Conservation (phyloP, 64 coral and sea anemone species). For the Porites lutea region DNA sequence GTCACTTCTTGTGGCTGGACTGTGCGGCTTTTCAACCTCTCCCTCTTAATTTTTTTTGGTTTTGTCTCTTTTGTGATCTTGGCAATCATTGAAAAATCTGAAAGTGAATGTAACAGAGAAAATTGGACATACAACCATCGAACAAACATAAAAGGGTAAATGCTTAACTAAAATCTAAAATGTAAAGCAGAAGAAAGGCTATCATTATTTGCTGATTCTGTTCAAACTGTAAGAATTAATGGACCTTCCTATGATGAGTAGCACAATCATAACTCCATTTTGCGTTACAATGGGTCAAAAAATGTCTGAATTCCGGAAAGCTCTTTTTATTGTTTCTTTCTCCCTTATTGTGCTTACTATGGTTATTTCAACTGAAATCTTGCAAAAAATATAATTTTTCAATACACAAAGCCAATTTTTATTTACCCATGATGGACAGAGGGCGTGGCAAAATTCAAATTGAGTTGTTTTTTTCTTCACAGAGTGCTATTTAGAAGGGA, state of each 20-base stretch:
- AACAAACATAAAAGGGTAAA: background rate
- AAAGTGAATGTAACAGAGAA: background rate
- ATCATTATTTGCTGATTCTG: no score
- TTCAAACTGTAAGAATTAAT: no score
- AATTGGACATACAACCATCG: background rate
- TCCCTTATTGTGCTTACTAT: slow-evolving; percentile 13
- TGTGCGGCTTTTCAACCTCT: background rate
- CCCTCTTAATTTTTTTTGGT: background rate
- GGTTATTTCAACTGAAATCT: slow-evolving; percentile 23
- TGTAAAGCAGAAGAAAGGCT: no score
- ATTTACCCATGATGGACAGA: no score
- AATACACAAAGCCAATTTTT: no score
- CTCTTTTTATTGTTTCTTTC: no score
- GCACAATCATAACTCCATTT: slow-evolving; percentile 42
- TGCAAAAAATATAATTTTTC: slow-evolving; percentile 13
- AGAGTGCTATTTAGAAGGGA: no score
- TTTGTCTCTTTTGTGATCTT: background rate
- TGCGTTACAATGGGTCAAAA: slow-evolving; percentile 30
- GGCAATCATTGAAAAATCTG: slow-evolving; percentile 14
- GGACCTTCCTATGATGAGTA: slow-evolving; percentile 3
- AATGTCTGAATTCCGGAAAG: slow-evolving; percentile 22
- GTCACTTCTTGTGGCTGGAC: background rate
- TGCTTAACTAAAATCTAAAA: background rate
- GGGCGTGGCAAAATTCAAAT: no score
- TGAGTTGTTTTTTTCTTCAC: no score